Percentiles rank a stretch among this genome's conserved stretches.
Conservation (phyloP, 2,797 vertebrate genomes). For the Psittacula derbiana region DNA sequence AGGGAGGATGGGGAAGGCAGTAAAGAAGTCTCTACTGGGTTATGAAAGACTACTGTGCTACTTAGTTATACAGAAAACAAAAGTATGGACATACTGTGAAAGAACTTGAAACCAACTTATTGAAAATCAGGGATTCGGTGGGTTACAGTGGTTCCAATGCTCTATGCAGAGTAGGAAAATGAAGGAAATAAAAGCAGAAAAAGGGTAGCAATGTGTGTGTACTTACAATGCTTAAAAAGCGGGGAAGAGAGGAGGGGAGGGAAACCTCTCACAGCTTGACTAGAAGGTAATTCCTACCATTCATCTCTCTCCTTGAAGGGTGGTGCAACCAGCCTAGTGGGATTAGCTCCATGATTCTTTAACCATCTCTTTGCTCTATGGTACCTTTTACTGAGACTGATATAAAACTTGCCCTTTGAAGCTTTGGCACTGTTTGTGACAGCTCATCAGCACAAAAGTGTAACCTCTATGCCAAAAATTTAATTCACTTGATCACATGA, state of each 20-base stretch:
- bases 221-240: background rate
- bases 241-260: background rate
- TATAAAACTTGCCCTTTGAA: background rate
- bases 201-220: background rate
- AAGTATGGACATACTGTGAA: background rate
- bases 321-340: accelerated
- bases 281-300: background rate
- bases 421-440: background rate
- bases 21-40: background rate
- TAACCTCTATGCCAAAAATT: background rate
- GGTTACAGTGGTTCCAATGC: background rate
- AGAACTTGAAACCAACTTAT: background rate
- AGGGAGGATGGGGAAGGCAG: background rate
- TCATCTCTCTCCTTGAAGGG: background rate
- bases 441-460: background rate
- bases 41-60: background rate
- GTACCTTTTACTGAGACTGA: background rate
- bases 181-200: background rate
- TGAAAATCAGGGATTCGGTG: background rate
- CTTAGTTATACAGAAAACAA: background rate
- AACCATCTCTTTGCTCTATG: background rate
- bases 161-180: background rate
- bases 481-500: background rate
- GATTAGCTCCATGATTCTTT: background rate
- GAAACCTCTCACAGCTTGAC: background rate